These are phyloP conservation scores for Drosophila lini DNA, from an alignment of 1,140 invertebrate species.

Conservation along the genomic window DNA sequence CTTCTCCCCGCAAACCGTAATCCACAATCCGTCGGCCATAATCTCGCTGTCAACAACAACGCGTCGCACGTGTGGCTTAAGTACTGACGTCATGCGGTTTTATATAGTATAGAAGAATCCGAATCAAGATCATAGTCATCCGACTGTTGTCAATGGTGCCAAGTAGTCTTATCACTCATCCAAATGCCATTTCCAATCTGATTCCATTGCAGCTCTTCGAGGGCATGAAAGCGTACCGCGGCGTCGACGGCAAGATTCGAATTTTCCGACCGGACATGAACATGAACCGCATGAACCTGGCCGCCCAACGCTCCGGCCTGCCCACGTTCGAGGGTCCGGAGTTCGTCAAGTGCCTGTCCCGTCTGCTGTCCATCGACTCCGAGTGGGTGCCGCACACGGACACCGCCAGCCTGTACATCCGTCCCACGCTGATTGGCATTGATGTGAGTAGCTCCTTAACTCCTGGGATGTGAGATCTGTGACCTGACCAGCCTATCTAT, in stretches of 20 bases:
- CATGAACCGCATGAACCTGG: slow-evolving; percentile 95
- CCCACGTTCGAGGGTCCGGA: slow-evolving; percentile 96
- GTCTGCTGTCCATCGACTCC: slow-evolving; percentile 95
- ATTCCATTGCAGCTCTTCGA: slow-evolving; percentile 94
- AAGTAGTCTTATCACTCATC: slow-evolving; percentile 11
- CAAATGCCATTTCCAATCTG: not conserved
- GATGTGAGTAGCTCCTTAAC: slow-evolving; percentile 89
- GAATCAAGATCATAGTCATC: slow-evolving; percentile 11
- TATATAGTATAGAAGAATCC: slow-evolving; percentile 1
- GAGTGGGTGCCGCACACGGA: slow-evolving; percentile 98
- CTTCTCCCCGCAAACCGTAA: not conserved
- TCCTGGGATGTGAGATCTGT: not conserved
- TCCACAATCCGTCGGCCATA: not conserved
- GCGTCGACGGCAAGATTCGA: slow-evolving; percentile 96
- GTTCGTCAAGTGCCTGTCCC: slow-evolving; percentile 93
- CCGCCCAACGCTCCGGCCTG: slow-evolving; percentile 93
- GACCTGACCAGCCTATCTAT: slow-evolving; percentile 3
- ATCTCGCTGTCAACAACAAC: slow-evolving; percentile 27
- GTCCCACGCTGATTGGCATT: slow-evolving; percentile 98
- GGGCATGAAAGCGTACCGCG: slow-evolving; percentile 98
- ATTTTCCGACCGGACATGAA: slow-evolving; percentile 98
- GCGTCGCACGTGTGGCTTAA: slow-evolving; percentile 30
- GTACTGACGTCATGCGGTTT: slow-evolving; percentile 16
- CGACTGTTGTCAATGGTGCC: slow-evolving; percentile 29
- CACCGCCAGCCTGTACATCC: slow-evolving; percentile 95